Evolutionary conservation across 2,113 vertebrate genomes (phyloP).

Genomic region (Gambusia affinis): DNA sequence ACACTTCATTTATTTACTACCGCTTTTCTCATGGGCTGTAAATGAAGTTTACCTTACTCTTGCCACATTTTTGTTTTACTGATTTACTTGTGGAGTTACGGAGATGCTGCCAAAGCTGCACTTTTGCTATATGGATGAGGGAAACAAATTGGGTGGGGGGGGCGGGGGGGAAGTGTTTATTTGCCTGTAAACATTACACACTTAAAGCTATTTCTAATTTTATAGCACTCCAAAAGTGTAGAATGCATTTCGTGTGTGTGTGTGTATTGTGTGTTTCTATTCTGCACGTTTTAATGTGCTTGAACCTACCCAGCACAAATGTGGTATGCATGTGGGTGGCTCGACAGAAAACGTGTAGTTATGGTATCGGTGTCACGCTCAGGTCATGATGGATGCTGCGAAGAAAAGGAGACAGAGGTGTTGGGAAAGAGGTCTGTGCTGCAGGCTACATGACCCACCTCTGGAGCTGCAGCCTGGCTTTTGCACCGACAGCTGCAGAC

Average conservation of each 20-base stretch:
- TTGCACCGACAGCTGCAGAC: conserved; percentile 66
- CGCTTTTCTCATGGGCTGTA: conserved; percentile 59
- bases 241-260: conserved; percentile 3
- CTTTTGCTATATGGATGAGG: conserved; percentile 55
- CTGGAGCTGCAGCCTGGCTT: conserved; percentile 43
- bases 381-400: conserved; percentile 50
- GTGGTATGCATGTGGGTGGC: conserved; percentile 41
- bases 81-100: conserved; percentile 31
- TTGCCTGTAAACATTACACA: conserved; percentile 40
- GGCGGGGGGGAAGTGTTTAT: conserved; percentile 10
- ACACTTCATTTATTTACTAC: conserved; percentile 73
- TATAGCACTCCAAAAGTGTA: conserved; percentile 15
- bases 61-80: conserved; percentile 57
- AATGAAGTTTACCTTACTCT: conserved; percentile 60
- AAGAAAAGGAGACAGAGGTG: conserved; percentile 59
- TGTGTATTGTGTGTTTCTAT: conserved; percentile 2
- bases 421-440: conserved; percentile 51
- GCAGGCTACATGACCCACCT: conserved; percentile 46
- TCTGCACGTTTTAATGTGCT: not conserved
- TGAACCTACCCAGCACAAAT: not conserved
- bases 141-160: not conserved
- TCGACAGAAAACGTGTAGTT: conserved; percentile 39
- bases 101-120: conserved; percentile 51
- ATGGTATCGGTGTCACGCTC: conserved; percentile 44
- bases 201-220: conserved; percentile 43